These are phyloP conservation scores for Vulpes ferrilata DNA, from an alignment of 2,113 vertebrate species.

Conservation along the genomic window DNA sequence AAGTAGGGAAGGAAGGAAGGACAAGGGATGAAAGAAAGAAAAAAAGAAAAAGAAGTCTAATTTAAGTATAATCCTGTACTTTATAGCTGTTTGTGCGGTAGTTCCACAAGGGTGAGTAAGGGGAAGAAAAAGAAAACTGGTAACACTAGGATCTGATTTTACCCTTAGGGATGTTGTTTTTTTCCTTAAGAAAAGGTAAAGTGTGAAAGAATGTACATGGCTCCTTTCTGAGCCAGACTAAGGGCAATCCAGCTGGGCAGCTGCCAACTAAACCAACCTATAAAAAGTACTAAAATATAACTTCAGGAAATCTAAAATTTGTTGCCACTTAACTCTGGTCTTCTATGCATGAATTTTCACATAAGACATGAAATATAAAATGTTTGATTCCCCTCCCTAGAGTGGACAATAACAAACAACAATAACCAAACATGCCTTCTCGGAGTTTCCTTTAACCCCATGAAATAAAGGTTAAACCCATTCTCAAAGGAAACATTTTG, in stretches of 20 bases:
- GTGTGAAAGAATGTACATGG: neutral
- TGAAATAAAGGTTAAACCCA: conserved; percentile 14
- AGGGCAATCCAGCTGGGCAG: neutral
- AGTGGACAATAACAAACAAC: conserved; percentile 17
- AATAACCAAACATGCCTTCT: neutral
- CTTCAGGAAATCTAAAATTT: conserved; percentile 1
- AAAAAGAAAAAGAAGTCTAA: neutral
- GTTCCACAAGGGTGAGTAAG: neutral
- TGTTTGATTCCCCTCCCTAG: neutral
- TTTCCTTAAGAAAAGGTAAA: neutral
- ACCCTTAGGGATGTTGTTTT: neutral
- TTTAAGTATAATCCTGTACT: neutral
- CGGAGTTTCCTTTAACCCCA: neutral
- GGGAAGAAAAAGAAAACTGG: neutral
- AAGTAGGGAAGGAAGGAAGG: neutral
- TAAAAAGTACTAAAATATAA: neutral
- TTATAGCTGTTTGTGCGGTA: neutral
- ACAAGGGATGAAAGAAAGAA: neutral
- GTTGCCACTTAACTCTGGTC: neutral
- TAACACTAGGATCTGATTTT: neutral
- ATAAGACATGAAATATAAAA: neutral
- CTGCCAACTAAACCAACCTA: conserved; percentile 6
- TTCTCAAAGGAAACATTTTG: conserved; percentile 17
- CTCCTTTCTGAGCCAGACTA: neutral
- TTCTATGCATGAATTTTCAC: neutral